Percentiles rank a stretch among this genome's conserved stretches.
Conservation (phyloP, 2,888 invertebrate species). For the Yponomeuta sedellus region DNA sequence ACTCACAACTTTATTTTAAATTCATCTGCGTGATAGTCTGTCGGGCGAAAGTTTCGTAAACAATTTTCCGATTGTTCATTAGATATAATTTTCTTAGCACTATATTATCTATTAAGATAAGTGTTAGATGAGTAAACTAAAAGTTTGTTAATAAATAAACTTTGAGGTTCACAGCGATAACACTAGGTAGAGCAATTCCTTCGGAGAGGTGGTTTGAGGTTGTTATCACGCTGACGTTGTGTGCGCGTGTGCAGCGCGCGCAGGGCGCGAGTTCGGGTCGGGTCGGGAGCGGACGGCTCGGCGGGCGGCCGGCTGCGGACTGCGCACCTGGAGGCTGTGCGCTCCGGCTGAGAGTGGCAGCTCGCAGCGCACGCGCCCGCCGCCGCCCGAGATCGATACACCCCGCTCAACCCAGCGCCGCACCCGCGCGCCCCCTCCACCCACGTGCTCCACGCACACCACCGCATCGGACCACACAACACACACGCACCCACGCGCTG, state of each 20-base stretch:
- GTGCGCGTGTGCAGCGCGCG: constrained; percentile 39
- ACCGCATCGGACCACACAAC: constrained; percentile 35
- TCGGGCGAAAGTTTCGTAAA: neutral
- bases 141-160: constrained; percentile 27
- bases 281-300: constrained; percentile 55
- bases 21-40: neutral
- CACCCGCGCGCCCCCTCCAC: constrained; percentile 41
- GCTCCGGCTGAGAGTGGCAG: constrained; percentile 33
- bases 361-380: constrained; percentile 44
- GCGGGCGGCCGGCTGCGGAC: constrained; percentile 67
- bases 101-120: constrained; percentile 23
- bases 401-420: constrained; percentile 70
- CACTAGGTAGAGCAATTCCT: constrained; percentile 57
- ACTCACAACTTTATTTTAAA: constrained; percentile 3
- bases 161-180: constrained; percentile 41
- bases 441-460: constrained; percentile 33
- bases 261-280: constrained; percentile 25
- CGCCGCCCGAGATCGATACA: constrained; percentile 63
- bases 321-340: constrained; percentile 53
- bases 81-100: constrained; percentile 1
- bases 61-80: neutral
- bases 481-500: constrained; percentile 34
- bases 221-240: constrained; percentile 40
- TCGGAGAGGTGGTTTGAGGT: constrained; percentile 54
- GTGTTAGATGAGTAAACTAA: constrained; percentile 24